Base-by-base conservation (phyloP, 2,113 vertebrate species). In the Nothocercus julius region DNA sequence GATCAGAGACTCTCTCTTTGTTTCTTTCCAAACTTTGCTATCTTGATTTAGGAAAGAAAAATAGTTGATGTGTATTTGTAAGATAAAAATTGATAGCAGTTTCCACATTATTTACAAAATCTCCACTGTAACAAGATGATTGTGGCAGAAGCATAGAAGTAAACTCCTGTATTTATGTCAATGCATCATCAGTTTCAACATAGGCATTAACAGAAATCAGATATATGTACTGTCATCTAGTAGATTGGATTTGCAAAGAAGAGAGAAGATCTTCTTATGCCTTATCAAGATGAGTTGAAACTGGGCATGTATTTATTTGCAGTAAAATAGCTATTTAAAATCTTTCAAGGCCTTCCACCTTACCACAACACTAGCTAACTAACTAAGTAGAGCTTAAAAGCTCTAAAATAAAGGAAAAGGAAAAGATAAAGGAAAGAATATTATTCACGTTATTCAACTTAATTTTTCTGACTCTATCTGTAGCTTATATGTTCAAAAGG, bases 301-400 rank as follows among this genome's bases (percentile, higher is more conserved):
- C 6, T 15, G 1, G 2, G 61, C 12, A 58, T 75, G 18, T 1
- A 9, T 32, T 78, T 74, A 25, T 79, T 82, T 79, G 3, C 5
- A 14, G 28, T 61, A 64, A 90, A 67, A 78, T 19, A 0, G 1
- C 20, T 68, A 5, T 47, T 84, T 67, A 47, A n/a, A 36, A 75
- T 51, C 1, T 78, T 54, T 36, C 20, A 2, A 70, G 7, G 2
- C n/a, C n/a, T 20, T 69, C 54, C 72, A 9, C 74, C 54, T 74
- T 68, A 51, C 11, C 1, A 1, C 7, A 74, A 28, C 21, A 34
- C 6, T 3, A 47, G 38, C 17, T 3, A 30, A 34, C 6, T 3
- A 47, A 44, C 17, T 3, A 30, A 47, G 2, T 63, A 32, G 4
- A 70, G 3, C 9, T 67, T 36, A 77, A 89, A n/a, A n/a, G n/a